These are phyloP conservation scores for Numida meleagris DNA, from an alignment of 2,113 vertebrate genomes.

Conservation along the genomic window DNA sequence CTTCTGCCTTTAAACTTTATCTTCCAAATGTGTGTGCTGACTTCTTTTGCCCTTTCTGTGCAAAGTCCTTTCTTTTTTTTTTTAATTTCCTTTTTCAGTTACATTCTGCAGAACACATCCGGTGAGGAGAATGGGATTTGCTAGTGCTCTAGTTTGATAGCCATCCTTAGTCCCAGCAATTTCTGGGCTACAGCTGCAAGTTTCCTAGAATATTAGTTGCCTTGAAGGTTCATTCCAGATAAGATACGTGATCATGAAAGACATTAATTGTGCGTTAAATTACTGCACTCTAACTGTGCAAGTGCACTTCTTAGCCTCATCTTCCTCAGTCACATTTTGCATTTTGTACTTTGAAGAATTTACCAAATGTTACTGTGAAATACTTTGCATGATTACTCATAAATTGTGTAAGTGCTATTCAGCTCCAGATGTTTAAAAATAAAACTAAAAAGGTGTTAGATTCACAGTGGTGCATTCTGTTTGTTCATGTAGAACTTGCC, in stretches of 20 bases:
- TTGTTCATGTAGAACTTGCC: neutral
- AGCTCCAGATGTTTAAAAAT: neutral
- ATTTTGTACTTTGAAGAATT: neutral
- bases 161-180: neutral
- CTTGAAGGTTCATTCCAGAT: neutral
- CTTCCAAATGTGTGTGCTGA: neutral
- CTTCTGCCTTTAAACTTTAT: neutral
- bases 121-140: neutral
- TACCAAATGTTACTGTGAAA: neutral
- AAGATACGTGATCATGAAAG: neutral
- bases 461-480: neutral
- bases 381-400: neutral
- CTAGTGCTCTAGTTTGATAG: neutral
- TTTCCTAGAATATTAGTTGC: neutral
- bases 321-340: neutral
- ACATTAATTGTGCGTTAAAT: neutral
- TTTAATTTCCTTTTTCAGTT: neutral
- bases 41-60: neutral
- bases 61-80: neutral
- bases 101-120: neutral
- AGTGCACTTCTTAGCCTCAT: neutral
- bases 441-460: neutral
- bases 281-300: neutral
- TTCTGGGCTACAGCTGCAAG: neutral
- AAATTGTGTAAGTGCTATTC: neutral